phyloP scores from a whole-genome alignment of 2,797 vertebrate species.

The Poecilia picta region DNA sequence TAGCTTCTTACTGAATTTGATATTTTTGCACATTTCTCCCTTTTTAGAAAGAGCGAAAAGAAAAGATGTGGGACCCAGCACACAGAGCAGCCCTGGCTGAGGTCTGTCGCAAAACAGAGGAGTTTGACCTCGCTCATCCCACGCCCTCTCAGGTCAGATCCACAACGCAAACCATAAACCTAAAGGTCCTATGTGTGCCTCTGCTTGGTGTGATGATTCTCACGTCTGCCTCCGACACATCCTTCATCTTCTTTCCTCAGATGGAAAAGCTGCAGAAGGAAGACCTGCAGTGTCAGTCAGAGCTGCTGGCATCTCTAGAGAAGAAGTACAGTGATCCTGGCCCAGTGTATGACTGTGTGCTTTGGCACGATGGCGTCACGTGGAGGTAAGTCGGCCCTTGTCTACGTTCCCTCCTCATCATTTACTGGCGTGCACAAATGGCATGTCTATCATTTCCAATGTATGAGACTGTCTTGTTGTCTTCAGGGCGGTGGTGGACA shows the following conservation, averaged over 20 bases:
- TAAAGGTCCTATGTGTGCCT: neutral
- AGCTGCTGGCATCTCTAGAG: slow-evolving; percentile 92
- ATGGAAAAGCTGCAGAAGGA: slow-evolving; percentile 93
- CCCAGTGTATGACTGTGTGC: slow-evolving; percentile 95
- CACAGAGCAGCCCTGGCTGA: slow-evolving; percentile 92
- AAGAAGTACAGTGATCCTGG: slow-evolving; percentile 98
- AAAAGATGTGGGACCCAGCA: slow-evolving; percentile 95
- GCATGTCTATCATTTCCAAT: slow-evolving; percentile 1
- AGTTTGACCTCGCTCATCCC: slow-evolving; percentile 88
- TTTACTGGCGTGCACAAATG: neutral
- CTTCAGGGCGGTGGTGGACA: slow-evolving; percentile 92
- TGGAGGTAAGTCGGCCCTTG: slow-evolving; percentile 85
- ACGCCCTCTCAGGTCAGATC: slow-evolving; percentile 87
- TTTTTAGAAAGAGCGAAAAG: slow-evolving; percentile 94
- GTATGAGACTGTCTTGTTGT: slow-evolving; percentile 22
- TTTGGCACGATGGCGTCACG: slow-evolving; percentile 92
- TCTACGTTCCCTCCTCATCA: neutral
- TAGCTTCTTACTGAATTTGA: neutral
- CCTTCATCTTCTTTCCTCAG: slow-evolving; percentile 65
- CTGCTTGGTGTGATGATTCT: neutral
- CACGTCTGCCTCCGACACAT: fast-evolving
- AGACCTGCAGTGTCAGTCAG: slow-evolving; percentile 92
- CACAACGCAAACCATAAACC: neutral
- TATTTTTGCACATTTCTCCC: slow-evolving; percentile 8
- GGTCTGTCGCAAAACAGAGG: slow-evolving; percentile 90